phyloP scores from a whole-genome alignment of 2,888 invertebrate genomes.

The Athetis lepigone region DNA sequence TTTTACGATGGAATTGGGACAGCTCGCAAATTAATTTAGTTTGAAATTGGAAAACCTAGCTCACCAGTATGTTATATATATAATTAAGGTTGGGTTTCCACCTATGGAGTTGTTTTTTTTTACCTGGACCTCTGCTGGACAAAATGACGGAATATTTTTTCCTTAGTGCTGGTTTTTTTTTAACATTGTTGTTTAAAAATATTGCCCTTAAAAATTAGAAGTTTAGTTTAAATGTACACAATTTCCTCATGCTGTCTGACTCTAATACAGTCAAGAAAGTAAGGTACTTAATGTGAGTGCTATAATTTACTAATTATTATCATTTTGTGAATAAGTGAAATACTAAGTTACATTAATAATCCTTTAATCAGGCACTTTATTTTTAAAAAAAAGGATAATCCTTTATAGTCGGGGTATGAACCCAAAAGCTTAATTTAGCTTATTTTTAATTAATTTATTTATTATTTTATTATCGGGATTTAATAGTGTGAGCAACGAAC shows the following conservation, averaged over 20 bases:
- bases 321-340: not conserved
- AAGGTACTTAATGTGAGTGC: no score
- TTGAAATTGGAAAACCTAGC: constrained; percentile 47
- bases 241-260: no score
- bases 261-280: no score
- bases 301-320: not conserved
- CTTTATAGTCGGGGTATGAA: no score
- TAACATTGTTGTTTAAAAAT: not conserved
- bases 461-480: not conserved
- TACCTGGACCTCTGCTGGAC: no score
- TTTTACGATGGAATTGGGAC: constrained; percentile 44
- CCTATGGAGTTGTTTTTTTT: not conserved
- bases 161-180: not conserved
- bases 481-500: not conserved
- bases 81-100: constrained; percentile 12
- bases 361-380: no score
- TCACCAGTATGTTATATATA: constrained; percentile 9
- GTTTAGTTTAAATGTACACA: no score
- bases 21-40: constrained; percentile 42
- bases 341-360: not conserved
- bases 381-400: no score
- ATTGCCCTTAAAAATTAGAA: not conserved
- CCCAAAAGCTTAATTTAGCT: no score
- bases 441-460: no score
- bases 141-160: not conserved